phyloP scores from a whole-genome alignment of 2,113 vertebrate species.

The Eublepharis macularius region DNA sequence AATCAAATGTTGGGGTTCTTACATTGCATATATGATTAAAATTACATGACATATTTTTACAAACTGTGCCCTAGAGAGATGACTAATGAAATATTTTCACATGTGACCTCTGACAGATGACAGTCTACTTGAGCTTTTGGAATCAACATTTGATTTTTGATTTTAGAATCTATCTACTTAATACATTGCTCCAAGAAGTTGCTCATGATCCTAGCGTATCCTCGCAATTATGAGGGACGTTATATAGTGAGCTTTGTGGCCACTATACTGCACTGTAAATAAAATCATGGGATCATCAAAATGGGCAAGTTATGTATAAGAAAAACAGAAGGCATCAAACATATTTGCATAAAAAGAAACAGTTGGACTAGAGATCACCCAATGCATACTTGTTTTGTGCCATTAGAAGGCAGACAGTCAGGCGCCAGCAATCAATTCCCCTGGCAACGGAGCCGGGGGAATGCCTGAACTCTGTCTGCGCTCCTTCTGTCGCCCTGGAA shows the following conservation, averaged over 20 bases:
- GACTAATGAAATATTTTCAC: conserved; percentile 34
- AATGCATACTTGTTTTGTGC: not conserved
- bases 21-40: conserved; percentile 42
- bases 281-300: no score
- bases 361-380: not conserved
- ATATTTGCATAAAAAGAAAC: not conserved
- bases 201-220: no score
- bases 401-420: no score
- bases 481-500: no score
- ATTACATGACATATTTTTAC: conserved; percentile 52
- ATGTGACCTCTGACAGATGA: conserved; percentile 34
- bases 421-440: no score
- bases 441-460: no score
- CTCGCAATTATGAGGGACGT: no score
- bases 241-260: no score
- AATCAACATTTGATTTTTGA: conserved; percentile 17
- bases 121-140: no score
- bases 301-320: not conserved
- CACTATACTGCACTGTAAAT: no score
- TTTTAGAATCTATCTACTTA: not conserved
- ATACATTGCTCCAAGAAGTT: no score
- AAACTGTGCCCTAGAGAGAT: conserved; percentile 42
- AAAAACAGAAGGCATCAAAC: conserved; percentile 27
- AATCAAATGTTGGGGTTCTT: conserved; percentile 30
- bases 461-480: no score